These are phyloP conservation scores for Thunnus thynnus DNA, from an alignment of 2,113 vertebrate genomes.

Conservation along the genomic window DNA sequence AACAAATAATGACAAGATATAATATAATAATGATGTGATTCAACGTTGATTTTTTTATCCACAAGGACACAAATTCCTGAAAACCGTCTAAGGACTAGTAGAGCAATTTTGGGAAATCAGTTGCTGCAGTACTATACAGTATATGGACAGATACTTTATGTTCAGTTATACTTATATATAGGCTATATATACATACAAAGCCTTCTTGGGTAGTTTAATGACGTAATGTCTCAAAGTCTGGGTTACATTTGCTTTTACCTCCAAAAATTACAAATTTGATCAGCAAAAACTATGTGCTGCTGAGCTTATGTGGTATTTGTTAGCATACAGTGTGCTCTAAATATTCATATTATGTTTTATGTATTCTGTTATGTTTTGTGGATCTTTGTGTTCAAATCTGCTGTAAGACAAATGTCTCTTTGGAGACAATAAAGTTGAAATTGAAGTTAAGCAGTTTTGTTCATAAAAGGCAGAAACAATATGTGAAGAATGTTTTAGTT, in stretches of 20 bases:
- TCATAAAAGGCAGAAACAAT: not conserved
- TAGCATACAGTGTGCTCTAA: not conserved
- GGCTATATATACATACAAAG: too few relatives aligned
- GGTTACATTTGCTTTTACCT: not conserved
- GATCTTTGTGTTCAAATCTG: not conserved
- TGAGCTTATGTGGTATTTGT: not conserved
- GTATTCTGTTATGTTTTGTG: not conserved
- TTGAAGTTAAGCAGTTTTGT: not conserved
- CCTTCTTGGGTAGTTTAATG: not conserved
- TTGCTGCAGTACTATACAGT: not conserved
- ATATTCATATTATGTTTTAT: not conserved
- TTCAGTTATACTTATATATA: too few relatives aligned
- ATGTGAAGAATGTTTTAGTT: not conserved
- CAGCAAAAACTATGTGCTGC: not conserved
- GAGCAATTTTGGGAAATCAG: not conserved
- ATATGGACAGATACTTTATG: not conserved
- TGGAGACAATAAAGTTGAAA: not conserved
- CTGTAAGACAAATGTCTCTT: not conserved
- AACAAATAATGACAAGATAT: not conserved
- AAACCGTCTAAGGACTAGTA: not conserved
- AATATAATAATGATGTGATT: too few relatives aligned
- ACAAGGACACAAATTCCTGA: not conserved
- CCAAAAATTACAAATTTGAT: not conserved
- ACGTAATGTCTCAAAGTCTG: not conserved
- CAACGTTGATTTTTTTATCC: too few relatives aligned